Percentiles rank a stretch among this genome's conserved stretches.
Conservation (phyloP, 2,113 vertebrate genomes). For the Elgaria multicarinata region DNA sequence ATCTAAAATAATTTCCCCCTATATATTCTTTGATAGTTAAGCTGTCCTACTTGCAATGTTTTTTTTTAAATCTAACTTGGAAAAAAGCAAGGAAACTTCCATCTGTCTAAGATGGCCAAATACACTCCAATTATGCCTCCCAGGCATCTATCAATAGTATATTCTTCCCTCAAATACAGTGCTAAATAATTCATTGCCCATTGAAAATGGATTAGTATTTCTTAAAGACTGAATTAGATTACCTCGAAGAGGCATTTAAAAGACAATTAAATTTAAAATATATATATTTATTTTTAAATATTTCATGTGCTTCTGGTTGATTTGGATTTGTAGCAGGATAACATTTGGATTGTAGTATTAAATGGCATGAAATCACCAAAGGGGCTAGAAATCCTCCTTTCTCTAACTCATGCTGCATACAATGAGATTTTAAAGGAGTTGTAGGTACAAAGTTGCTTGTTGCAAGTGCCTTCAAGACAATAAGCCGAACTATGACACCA, state of each 20-base stretch:
- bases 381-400: too few relatives aligned
- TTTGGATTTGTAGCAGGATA: too few relatives aligned
- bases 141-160: not conserved
- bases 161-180: conserved; percentile 2
- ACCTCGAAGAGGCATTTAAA: not conserved
- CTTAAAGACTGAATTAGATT: not conserved
- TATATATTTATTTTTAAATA: not conserved
- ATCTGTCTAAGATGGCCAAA: not conserved
- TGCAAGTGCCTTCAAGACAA: not conserved
- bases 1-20: not conserved
- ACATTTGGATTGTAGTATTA: accelerated
- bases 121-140: conserved; percentile 3
- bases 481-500: not conserved
- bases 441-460: not conserved
- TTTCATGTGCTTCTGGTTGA: not conserved
- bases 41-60: not conserved
- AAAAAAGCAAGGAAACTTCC: not conserved
- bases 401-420: too few relatives aligned
- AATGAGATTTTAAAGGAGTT: not conserved
- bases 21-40: not conserved
- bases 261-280: not conserved
- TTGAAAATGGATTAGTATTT: not conserved
- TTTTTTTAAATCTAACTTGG: not conserved
- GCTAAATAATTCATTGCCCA: not conserved
- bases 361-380: not conserved